Evolutionary conservation across 1,140 invertebrate genomes (phyloP).

Genomic region (Bombus cullumanus): DNA sequence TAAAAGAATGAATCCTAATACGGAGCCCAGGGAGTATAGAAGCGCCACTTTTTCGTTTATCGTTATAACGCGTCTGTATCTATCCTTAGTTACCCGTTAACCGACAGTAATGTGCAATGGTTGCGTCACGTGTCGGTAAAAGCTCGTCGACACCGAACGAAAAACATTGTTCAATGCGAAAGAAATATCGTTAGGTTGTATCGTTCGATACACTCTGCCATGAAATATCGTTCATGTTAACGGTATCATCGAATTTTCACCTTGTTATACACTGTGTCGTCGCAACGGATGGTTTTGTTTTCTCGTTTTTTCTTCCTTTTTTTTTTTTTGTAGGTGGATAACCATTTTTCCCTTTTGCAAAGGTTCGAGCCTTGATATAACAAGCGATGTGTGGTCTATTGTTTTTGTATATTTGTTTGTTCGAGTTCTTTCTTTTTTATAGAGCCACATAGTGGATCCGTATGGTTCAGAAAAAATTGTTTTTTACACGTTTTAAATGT

Average conservation of each 20-base stretch:
- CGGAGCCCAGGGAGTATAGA: slow-evolving; percentile 28
- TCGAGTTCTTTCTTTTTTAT: not conserved
- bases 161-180: slow-evolving; percentile 31
- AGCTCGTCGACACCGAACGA: slow-evolving; percentile 13
- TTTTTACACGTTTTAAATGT: not conserved
- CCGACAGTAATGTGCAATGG: slow-evolving; percentile 29
- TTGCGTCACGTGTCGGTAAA: slow-evolving; percentile 23
- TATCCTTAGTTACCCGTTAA: not conserved
- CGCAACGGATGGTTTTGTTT: not conserved
- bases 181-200: not conserved
- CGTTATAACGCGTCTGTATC: slow-evolving; percentile 13
- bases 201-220: not conserved
- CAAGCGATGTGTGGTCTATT: not conserved
- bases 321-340: not conserved
- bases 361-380: not conserved
- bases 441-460: not conserved
- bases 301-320: not conserved
- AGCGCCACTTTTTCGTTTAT: slow-evolving; percentile 50
- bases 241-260: not conserved
- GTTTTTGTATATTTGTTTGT: not conserved
- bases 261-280: not conserved
- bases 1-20: not conserved
- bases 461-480: not conserved
- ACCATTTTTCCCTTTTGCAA: not conserved
- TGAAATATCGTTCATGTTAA: not conserved